phyloP scores from a whole-genome alignment of 2,113 vertebrate species.

The Sorex araneus region DNA sequence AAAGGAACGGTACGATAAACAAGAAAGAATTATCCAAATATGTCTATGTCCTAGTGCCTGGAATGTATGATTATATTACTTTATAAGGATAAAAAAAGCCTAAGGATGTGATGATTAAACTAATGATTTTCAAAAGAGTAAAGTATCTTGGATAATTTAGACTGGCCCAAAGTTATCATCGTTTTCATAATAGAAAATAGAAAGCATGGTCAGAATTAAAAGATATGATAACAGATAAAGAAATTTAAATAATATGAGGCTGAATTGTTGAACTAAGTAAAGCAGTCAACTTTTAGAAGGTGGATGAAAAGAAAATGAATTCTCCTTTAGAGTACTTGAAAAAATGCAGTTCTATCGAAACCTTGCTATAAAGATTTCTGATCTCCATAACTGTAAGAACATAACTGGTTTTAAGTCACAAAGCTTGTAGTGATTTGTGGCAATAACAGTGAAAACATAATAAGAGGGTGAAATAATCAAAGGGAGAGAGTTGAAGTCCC shows the following conservation, averaged over 20 bases:
- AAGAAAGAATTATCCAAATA: background rate
- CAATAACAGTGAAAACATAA: background rate
- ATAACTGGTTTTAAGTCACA: background rate
- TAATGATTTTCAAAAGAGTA: background rate
- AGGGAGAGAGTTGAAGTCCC: background rate
- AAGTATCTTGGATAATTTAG: background rate
- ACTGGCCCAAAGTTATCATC: background rate
- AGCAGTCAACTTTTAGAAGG: background rate
- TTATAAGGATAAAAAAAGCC: background rate
- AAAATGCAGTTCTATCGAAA: background rate
- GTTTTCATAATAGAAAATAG: background rate
- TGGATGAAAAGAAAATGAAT: background rate
- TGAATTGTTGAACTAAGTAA: background rate
- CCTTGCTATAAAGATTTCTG: background rate
- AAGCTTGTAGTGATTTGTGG: background rate
- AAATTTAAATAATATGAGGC: background rate
- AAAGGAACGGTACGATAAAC: background rate
- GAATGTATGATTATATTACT: too few relatives aligned
- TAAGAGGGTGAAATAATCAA: constrained; percentile 26
- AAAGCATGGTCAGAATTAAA: background rate
- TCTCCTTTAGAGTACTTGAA: background rate
- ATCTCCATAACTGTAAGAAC: background rate
- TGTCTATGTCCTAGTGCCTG: background rate
- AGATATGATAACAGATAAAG: background rate
- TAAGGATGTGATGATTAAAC: background rate